Evolutionary conservation across 1,140 invertebrate species (phyloP).

Genomic region (Drosophila burlai): DNA sequence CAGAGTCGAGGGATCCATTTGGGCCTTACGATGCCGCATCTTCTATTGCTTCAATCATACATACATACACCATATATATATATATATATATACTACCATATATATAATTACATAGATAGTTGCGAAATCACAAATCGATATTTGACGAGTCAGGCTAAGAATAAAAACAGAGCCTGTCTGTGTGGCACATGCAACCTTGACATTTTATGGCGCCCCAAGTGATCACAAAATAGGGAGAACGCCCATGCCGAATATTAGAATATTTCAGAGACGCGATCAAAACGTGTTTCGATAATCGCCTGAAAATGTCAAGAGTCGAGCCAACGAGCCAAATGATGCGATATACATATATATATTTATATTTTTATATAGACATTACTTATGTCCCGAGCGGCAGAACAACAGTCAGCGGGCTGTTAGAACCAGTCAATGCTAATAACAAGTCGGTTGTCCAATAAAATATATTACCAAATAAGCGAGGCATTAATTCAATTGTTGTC

Average conservation of each 20-base stretch:
- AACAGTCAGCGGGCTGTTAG: slow-evolving; percentile 41
- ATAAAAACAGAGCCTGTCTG: neutral
- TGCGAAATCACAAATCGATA: slow-evolving; percentile 42
- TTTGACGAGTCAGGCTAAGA: slow-evolving; percentile 28
- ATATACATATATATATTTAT: slow-evolving; percentile 51
- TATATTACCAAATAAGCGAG: slow-evolving; percentile 29
- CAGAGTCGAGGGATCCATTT: slow-evolving; percentile 38
- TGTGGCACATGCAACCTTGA: slow-evolving; percentile 56
- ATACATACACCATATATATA: no score
- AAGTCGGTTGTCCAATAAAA: slow-evolving; percentile 44
- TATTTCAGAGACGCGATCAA: slow-evolving; percentile 39
- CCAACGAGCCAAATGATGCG: slow-evolving; percentile 53
- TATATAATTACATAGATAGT: slow-evolving; percentile 24
- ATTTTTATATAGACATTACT: slow-evolving; percentile 48
- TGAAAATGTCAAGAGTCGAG: slow-evolving; percentile 67
- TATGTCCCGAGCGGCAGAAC: slow-evolving; percentile 32
- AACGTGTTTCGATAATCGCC: slow-evolving; percentile 44
- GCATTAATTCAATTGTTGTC: slow-evolving; percentile 1
- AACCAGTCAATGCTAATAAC: slow-evolving; percentile 49
- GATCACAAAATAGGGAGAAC: slow-evolving; percentile 33
- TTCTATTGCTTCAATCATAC: slow-evolving; percentile 30
- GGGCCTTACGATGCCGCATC: slow-evolving; percentile 34
- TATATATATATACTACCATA: no score
- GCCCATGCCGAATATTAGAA: slow-evolving; percentile 52
- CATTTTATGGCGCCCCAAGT: slow-evolving; percentile 57